phyloP scores from a whole-genome alignment of 2,888 invertebrate genomes.

The Stomorhina lunata region DNA sequence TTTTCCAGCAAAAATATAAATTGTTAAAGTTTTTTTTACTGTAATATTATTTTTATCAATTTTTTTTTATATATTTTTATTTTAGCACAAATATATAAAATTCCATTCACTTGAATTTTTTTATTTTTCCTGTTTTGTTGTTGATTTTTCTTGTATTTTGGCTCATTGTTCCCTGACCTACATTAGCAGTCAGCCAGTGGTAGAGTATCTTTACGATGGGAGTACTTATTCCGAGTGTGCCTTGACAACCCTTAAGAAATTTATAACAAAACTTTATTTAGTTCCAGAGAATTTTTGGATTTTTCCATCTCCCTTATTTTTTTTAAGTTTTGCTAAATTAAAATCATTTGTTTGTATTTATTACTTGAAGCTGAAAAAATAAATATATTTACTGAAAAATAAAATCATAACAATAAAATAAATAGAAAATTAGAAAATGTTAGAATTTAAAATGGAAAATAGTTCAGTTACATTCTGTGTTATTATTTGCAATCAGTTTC shows the following conservation, averaged over 20 bases:
- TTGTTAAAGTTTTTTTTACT: too few species aligned
- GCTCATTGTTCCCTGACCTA: constrained; percentile 43
- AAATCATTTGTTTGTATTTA: constrained; percentile 6
- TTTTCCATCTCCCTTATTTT: not conserved
- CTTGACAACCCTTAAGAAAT: constrained; percentile 39
- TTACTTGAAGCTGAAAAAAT: not conserved
- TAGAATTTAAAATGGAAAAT: not conserved
- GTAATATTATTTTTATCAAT: too few species aligned
- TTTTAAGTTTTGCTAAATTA: not conserved
- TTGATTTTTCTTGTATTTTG: not conserved
- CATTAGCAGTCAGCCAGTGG: not conserved
- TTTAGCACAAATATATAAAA: not conserved
- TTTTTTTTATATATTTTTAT: too few species aligned
- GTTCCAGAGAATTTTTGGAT: not conserved
- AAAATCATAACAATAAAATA: not conserved
- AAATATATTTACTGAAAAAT: not conserved
- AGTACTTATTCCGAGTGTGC: not conserved
- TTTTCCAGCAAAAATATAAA: too few species aligned
- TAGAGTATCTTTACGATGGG: too few species aligned
- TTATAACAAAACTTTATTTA: constrained; percentile 36
- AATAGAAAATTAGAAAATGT: not conserved
- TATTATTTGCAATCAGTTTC: too few species aligned
- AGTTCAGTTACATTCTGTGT: too few species aligned
- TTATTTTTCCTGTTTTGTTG: constrained; percentile 2
- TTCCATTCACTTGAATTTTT: not conserved